Evolutionary conservation across 2,888 invertebrate genomes (phyloP), one percentile per base, ranked within the genome.

Genomic region (Crocallis elinguaria): DNA sequence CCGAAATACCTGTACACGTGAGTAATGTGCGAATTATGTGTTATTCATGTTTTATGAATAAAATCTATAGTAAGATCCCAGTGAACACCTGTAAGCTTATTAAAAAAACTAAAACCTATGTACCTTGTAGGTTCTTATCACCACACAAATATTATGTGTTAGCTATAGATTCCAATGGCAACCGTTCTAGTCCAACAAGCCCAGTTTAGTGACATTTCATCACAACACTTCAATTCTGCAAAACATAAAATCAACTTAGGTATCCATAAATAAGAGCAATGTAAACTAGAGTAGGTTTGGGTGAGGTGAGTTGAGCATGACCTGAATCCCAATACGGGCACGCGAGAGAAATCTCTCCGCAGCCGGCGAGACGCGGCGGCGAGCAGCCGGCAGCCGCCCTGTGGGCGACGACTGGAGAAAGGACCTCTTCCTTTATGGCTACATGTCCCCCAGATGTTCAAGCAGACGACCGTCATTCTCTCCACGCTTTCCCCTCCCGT

Each of bases 321-420:
- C 88, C 89, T 83, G 82, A 86, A 88, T 89, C 82, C 81, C 63
- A 86, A 86, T 86, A 88, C 84, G 86, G 86, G 77, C 77, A 79
- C 81, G 75, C 77, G 75, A 89, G 88, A 87, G 88, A 88, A 88
- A 88, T 88, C 84, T 85, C 66, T 70, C 70, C 62, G 70, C 68
- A 66, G 67, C 66, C 71, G 73, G 71, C 67, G 71, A 67, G 68
- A 57, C 69, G 61, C 66, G 67, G 67, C 62, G 65, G 66, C 67
- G n/a, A 37, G 69, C 68, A 66, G 66, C 67, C 19, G 44, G 27
- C 25, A 12, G 62, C 57, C 59, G 57, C 66, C 3, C 33, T 50
- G 67, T 62, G 69, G 65, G 70, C 69, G 69, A 76, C 64, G 43
- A 60, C 56, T 49, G 71, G 82, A 82, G 86, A 86, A 87, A 87